These are phyloP conservation scores for Chouioia cunea DNA, from an alignment of 2,888 invertebrate species.

Conservation along the genomic window DNA sequence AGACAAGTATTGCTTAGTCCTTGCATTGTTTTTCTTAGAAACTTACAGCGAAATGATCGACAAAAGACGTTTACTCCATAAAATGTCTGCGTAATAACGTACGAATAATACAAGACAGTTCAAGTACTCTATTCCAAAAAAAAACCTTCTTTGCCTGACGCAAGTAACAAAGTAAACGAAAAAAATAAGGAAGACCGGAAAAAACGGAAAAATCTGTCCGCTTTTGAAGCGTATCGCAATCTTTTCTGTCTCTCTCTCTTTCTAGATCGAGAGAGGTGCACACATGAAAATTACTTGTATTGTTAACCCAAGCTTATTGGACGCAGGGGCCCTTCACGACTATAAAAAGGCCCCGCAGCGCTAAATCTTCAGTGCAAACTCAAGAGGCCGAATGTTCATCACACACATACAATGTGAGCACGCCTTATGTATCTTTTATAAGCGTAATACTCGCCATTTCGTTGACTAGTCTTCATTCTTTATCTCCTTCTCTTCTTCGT, in stretches of 20 bases:
- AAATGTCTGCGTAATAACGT: slow-evolving; percentile 4
- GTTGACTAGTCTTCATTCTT: background rate
- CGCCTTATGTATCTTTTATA: slow-evolving; percentile 1
- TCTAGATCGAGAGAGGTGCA: background rate
- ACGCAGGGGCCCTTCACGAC: background rate
- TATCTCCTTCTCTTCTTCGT: background rate
- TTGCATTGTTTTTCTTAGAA: too few species aligned
- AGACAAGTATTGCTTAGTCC: too few species aligned
- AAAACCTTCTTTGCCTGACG: too few species aligned
- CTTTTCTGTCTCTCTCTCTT: background rate
- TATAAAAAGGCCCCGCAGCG: slow-evolving; percentile 49
- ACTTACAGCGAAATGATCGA: too few species aligned
- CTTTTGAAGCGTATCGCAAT: background rate
- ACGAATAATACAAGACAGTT: slow-evolving; percentile 1
- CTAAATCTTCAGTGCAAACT: slow-evolving; percentile 62
- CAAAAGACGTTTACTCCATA: too few species aligned
- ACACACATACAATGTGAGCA: slow-evolving; percentile 40
- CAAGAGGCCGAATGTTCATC: slow-evolving; percentile 61
- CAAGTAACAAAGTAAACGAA: background rate
- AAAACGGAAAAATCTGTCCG: slow-evolving; percentile 15
- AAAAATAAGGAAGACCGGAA: slow-evolving; percentile 3
- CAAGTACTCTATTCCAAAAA: background rate
- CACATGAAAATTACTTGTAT: slow-evolving; percentile 38
- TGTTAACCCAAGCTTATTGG: slow-evolving; percentile 18
- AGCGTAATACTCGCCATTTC: slow-evolving; percentile 17